Evolutionary conservation across 2,113 vertebrate species (phyloP), one percentile per base, ranked within the genome.

Genomic region (Myotis yumanensis): DNA sequence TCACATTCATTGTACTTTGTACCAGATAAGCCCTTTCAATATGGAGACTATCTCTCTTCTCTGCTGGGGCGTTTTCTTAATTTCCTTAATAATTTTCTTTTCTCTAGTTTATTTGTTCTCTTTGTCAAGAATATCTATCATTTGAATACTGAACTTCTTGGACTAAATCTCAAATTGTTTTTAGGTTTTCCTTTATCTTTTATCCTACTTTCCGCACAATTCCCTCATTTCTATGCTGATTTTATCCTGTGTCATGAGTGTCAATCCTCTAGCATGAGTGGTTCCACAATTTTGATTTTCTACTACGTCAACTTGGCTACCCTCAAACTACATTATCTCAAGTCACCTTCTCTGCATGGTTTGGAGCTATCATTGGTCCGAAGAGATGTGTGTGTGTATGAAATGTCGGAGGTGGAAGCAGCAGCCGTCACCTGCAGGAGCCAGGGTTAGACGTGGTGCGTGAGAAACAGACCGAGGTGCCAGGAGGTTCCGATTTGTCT

Each of bases 31-130:
- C 3, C 57, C 3, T 93, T 93, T 59, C 35, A 66, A 1, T 40
- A 37, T 76, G 48, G 52, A 77, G 30, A 71, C 28, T 46, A 59
- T 14, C 14, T 81, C 37, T 40, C 37, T 73, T 90, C 25, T n/a
- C 32, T 94, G 59, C 35, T 52, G 75, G 22, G n/a, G 3, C 16
- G 11, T 85, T 91, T 64, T 93, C n/a, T 79, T 82, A 51, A 86
- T 82, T 87, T 89, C 32, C 79, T 54, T 48, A 57, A 72, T 69
- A 69, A 17, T 75, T 93, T 73, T 57, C 51, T 73, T 94, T 66
- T 40, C 37, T 86, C 46, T 32, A 43, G 23, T 62, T 91, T 51
- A 73, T 77, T 89, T 51, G 8, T 83, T 95, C 20, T 64, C 48
- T 66, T 88, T 88, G 80, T 20, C 20, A 69, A 77, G 18, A 57